These are phyloP conservation scores for Oscheius onirici DNA, from an alignment of 2,888 invertebrate genomes.

Conservation along the genomic window DNA sequence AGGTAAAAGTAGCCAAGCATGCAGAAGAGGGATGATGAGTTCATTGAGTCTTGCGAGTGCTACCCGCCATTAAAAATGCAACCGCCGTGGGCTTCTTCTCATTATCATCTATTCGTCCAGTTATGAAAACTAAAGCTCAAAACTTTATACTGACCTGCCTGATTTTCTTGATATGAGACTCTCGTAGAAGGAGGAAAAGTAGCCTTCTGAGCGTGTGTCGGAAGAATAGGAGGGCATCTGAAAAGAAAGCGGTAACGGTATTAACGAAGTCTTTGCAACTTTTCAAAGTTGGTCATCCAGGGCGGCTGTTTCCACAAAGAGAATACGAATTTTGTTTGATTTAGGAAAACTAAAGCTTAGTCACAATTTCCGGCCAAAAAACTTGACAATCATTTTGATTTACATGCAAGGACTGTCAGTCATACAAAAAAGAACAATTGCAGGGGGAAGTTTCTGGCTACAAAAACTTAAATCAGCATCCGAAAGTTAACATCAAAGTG, in stretches of 20 bases:
- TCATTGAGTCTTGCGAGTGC: slow-evolving; percentile 6
- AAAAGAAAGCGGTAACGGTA: background rate
- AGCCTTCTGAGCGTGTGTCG: slow-evolving; percentile 23
- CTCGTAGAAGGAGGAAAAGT: slow-evolving; percentile 26
- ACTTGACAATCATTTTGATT: too few relatives aligned
- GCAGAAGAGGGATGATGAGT: background rate
- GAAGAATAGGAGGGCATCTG: slow-evolving; percentile 29
- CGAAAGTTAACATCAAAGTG: too few relatives aligned
- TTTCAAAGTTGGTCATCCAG: too few relatives aligned
- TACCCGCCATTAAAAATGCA: slow-evolving; percentile 12
- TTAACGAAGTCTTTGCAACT: background rate
- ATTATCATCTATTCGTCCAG: too few relatives aligned
- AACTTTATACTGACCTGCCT: slow-evolving; percentile 6
- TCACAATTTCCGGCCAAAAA: too few relatives aligned
- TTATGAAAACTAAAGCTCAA: background rate
- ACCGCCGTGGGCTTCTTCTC: slow-evolving; percentile 2
- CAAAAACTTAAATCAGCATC: too few relatives aligned
- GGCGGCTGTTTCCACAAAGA: too few relatives aligned
- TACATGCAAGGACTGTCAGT: too few relatives aligned
- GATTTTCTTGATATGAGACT: slow-evolving; percentile 22
- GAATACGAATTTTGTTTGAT: too few relatives aligned
- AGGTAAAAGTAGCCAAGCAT: background rate
- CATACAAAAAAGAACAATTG: too few relatives aligned
- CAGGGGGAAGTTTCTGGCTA: too few relatives aligned
- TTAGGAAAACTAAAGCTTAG: too few relatives aligned